Conservation (phyloP, 2,888 invertebrate species). For the Agrilus mali region DNA sequence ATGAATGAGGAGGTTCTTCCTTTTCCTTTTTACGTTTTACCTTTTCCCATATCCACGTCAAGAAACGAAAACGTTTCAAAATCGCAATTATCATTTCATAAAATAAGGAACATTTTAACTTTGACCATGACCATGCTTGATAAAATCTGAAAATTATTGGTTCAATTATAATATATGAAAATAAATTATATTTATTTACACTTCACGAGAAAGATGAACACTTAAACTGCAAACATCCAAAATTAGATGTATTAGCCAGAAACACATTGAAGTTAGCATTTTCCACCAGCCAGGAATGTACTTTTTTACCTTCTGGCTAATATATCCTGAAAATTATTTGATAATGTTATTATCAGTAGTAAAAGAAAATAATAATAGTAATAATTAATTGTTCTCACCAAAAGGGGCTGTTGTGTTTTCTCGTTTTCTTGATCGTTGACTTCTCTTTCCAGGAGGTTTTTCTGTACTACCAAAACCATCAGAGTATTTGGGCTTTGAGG, state of each 20-base stretch:
- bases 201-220: slow-evolving; percentile 53
- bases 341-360: slow-evolving; percentile 1
- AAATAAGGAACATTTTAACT: slow-evolving; percentile 23
- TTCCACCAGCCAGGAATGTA: slow-evolving; percentile 43
- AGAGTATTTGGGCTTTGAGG: slow-evolving; percentile 20
- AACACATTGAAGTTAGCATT: slow-evolving; percentile 43
- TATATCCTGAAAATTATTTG: slow-evolving; percentile 21
- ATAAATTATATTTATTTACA: slow-evolving; percentile 45
- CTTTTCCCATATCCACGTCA: slow-evolving; percentile 30
- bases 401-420: slow-evolving; percentile 30
- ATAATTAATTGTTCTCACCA: slow-evolving; percentile 18
- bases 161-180: background rate
- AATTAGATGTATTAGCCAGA: slow-evolving; percentile 68
- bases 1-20: slow-evolving; percentile 33
- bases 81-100: slow-evolving; percentile 20
- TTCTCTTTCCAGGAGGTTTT: slow-evolving; percentile 36
- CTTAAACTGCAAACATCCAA: slow-evolving; percentile 73
- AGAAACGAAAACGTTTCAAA: slow-evolving; percentile 23
- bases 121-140: slow-evolving; percentile 25
- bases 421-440: slow-evolving; percentile 38
- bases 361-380: slow-evolving; percentile 2
- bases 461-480: slow-evolving; percentile 21
- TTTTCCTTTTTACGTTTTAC: slow-evolving; percentile 30
- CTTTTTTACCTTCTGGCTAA: slow-evolving; percentile 35
- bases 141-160: slow-evolving; percentile 17